phyloP scores from a whole-genome alignment of 2,113 vertebrate species.

The Dinomys branickii region DNA sequence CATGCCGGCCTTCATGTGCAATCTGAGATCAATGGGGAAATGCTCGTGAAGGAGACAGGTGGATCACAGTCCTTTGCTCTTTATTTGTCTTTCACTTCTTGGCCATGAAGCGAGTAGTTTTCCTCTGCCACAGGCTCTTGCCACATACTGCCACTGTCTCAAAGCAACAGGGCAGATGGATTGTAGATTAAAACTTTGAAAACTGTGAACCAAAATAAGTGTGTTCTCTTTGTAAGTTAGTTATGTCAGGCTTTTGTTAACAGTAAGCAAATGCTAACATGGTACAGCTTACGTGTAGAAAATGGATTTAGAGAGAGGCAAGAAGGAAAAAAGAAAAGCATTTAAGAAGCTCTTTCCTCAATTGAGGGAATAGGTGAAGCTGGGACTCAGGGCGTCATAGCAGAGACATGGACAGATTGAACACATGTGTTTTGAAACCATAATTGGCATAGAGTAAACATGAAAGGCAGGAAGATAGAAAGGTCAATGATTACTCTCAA shows the following conservation, averaged over 20 bases:
- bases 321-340: background rate
- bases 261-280: background rate
- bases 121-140: too few relatives aligned
- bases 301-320: background rate
- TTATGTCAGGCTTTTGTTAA: background rate
- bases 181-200: background rate
- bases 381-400: background rate
- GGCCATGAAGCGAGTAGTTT: background rate
- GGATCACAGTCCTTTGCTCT: background rate
- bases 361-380: background rate
- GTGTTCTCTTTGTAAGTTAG: background rate
- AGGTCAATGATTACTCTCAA: conserved; percentile 20
- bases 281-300: background rate
- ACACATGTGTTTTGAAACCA: background rate
- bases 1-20: fast-evolving
- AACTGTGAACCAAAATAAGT: background rate
- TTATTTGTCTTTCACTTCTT: background rate
- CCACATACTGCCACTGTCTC: background rate
- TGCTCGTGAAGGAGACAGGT: background rate
- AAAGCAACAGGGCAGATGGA: background rate
- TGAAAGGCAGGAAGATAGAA: background rate
- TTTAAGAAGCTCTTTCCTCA: background rate
- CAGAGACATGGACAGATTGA: background rate
- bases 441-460: background rate
- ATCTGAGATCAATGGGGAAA: background rate